Conservation (phyloP, 2,113 vertebrate genomes). For the Octodon degus region DNA sequence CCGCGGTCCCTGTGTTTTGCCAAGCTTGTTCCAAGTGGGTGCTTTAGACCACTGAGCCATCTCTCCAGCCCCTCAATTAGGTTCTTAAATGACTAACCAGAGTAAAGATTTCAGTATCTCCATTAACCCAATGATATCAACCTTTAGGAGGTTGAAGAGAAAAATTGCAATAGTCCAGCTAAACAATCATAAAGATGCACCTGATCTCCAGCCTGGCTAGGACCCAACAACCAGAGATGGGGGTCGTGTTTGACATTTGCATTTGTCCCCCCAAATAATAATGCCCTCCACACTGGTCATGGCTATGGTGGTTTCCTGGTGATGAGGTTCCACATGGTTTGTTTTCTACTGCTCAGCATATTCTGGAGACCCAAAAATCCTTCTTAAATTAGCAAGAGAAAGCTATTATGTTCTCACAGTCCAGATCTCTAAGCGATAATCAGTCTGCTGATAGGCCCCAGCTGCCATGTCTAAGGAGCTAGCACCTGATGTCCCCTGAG, state of each 20-base stretch:
- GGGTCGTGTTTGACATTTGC: not conserved
- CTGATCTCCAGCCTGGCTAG: not conserved
- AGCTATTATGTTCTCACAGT: not conserved
- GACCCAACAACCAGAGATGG: not conserved
- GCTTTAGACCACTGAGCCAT: too few relatives aligned
- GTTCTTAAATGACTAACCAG: not conserved
- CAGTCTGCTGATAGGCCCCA: not conserved
- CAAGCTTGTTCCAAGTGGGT: too few relatives aligned
- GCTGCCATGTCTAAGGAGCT: not conserved
- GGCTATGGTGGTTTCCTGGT: not conserved
- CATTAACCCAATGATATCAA: not conserved
- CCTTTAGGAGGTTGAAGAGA: not conserved
- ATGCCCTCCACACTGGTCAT: not conserved
- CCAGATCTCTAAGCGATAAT: not conserved
- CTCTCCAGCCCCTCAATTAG: not conserved
- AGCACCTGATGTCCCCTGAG: not conserved
- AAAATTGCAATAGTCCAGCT: not conserved
- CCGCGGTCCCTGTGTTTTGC: too few relatives aligned
- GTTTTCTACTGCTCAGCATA: not conserved
- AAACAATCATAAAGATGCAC: not conserved
- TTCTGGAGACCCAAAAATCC: not conserved
- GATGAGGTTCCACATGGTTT: not conserved
- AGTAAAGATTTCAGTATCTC: not conserved
- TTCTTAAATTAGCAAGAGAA: not conserved
- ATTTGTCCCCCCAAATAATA: not conserved